These are phyloP conservation scores for Trichopoda pennipes DNA, from an alignment of 2,888 invertebrate genomes.

Conservation along the genomic window DNA sequence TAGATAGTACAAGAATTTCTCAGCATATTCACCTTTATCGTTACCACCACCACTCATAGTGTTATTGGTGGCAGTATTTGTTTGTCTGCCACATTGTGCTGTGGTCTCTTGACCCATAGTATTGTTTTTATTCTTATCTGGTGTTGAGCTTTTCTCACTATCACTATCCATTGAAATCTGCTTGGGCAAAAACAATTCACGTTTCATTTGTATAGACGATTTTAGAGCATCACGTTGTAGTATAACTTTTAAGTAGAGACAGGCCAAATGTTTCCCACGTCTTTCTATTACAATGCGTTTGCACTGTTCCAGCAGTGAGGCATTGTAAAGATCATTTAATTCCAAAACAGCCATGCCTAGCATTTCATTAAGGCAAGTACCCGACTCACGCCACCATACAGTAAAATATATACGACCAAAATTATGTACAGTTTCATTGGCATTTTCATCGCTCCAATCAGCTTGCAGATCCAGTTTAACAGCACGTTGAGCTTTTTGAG, in stretches of 20 bases:
- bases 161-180: slow-evolving; percentile 66
- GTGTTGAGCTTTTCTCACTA: slow-evolving; percentile 55
- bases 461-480: slow-evolving; percentile 68
- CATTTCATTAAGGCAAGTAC: slow-evolving; percentile 78
- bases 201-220: slow-evolving; percentile 43
- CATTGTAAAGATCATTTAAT: slow-evolving; percentile 74
- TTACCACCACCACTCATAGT: slow-evolving; percentile 17
- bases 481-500: slow-evolving; percentile 74
- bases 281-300: slow-evolving; percentile 76
- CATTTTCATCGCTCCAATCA: slow-evolving; percentile 55
- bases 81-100: slow-evolving; percentile 24
- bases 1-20: slow-evolving; percentile 68
- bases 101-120: slow-evolving; percentile 35
- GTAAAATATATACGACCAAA: slow-evolving; percentile 75
- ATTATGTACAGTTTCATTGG: slow-evolving; percentile 56
- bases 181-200: slow-evolving; percentile 47
- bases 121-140: slow-evolving; percentile 55
- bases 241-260: slow-evolving; percentile 76
- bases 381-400: slow-evolving; percentile 79
- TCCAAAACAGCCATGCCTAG: slow-evolving; percentile 75
- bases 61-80: slow-evolving; percentile 13
- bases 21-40: slow-evolving; percentile 77
- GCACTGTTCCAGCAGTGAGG: slow-evolving; percentile 76
- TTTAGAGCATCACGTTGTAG: slow-evolving; percentile 66
- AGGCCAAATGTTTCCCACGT: slow-evolving; percentile 74